Base-by-base conservation (phyloP, 2,113 vertebrate genomes). In the Xenus cinereus region DNA sequence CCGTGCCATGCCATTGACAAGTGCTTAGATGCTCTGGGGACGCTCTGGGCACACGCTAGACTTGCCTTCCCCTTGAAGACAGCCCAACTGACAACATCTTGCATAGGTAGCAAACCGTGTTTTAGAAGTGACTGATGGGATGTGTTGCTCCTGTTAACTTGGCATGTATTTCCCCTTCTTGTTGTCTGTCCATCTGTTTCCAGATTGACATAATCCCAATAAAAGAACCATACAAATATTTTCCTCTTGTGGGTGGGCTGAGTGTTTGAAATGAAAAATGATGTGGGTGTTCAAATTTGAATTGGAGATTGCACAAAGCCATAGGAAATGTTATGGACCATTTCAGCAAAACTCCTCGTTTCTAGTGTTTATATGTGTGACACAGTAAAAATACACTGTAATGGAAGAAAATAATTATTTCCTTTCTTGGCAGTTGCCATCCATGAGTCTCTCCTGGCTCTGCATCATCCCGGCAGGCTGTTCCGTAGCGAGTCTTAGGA, bases 161-260 rank as follows among this genome's bases (percentile, higher is more conserved):
- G 67, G 50, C 4, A 2, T 88, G 56, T 59, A 60, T 74, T 82
- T 82, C 67, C 82, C 69, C 51, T 77, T 33, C 54, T 54, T 74
- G 41, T 64, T 78, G 39, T 56, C 77, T 69, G 62, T 93, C 86
- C 79, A 56, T 93, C 94, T 97, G 91, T 66, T 95, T 76, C 57
- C 92, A 95, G 88, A 81, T 51, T 80, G 86, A 92, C 75, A 64
- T n/a, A 33, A 82, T 83, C 54, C 64, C 89, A 97, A 94, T 96
- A 95, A 96, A 96, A 96, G 71, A 81, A 53, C 4, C 12, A 9
- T 54, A 56, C 60, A 90, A 87, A 90, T 89, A 77, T 87, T 97
- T 93, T 62, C 51, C 60, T 83, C 45, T 37, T 51, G 80, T 89
- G 91, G 92, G 82, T 54, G 79, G 73, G 78, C 0, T 76, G 89